Conservation (phyloP, 1,140 invertebrate genomes). For the Atta cephalotes region DNA sequence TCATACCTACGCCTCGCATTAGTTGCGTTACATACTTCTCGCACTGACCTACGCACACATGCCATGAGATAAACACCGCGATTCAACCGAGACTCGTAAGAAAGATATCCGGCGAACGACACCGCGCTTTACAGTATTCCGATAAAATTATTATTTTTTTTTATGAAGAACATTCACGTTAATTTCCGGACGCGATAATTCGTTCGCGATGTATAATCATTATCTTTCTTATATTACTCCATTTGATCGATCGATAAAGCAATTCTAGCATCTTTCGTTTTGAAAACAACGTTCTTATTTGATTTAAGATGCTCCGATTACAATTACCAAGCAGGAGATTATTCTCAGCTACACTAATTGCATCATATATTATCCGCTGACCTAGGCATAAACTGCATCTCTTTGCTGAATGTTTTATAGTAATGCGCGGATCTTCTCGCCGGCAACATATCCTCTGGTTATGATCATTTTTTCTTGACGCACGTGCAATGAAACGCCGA, state of each 20-base stretch:
- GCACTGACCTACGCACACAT: slow-evolving; percentile 73
- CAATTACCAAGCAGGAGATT: slow-evolving; percentile 16
- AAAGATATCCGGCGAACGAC: slow-evolving; percentile 52
- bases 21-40: slow-evolving; percentile 71
- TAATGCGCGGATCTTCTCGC: slow-evolving; percentile 50
- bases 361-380: slow-evolving; percentile 50
- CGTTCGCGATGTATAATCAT: neutral
- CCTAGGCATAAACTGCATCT: slow-evolving; percentile 39
- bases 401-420: slow-evolving; percentile 32
- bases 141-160: slow-evolving; percentile 28
- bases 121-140: neutral
- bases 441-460: slow-evolving; percentile 29
- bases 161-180: neutral
- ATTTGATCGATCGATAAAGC: slow-evolving; percentile 7
- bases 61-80: slow-evolving; percentile 45
- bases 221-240: neutral
- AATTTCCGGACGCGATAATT: neutral
- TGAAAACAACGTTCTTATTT: neutral
- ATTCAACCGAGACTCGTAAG: slow-evolving; percentile 46
- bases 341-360: slow-evolving; percentile 40
- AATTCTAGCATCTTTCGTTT: slow-evolving; percentile 12
- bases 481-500: slow-evolving; percentile 52
- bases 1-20: slow-evolving; percentile 77
- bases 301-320: slow-evolving; percentile 38
- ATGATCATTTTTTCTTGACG: slow-evolving; percentile 39